Base-by-base conservation (phyloP, 2,797 vertebrate genomes). In the Percopsis omiscomaycus region DNA sequence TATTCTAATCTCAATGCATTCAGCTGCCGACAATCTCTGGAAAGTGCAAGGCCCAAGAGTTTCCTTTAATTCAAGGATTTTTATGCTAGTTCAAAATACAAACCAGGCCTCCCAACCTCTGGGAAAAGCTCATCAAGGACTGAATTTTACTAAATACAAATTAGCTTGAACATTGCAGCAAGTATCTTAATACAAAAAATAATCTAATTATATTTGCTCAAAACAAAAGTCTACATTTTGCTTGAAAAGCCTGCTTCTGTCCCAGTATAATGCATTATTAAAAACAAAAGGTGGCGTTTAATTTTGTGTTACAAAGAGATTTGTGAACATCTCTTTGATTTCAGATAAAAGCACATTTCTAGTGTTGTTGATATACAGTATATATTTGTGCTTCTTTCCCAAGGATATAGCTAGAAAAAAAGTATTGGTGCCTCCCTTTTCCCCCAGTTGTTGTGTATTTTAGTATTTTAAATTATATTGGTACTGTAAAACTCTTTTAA, bases 91-190 rank as follows among this genome's bases (percentile, higher is more conserved):
- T 85, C 74, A 85, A 91, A 86, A 89, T 89, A 91, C 89, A 90
- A 92, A 91, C 84, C 88, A 85, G 84, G 84, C 81, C 84, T 84
- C 68, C 27, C 67, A 68, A 83, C 92, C 87, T 80, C 55, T 75
- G 91, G 90, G 91, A 93, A 86, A 80, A 75, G 64, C 83, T 89
- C 90, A 90, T 92, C 92, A 92, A 93, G 92, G 91, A 91, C 92
- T 90, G 79, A 81, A 84, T 85, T 92, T 92, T 87, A 86, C 87
- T 91, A 91, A 93, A 92, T 86, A 91, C 89, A 91, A 92, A 93
- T 92, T 92, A 91, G 90, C 83, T 90, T 84, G 82, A 84, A 73
- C 82, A 81, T 79, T 81, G 88, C 75, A 79, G 68, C 74, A 70
- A 82, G 76, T 84, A 84, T 86, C 79, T 88, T 89, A 61, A 49